phyloP scores from a whole-genome alignment of 2,888 invertebrate genomes.

The Lithophane socia region DNA sequence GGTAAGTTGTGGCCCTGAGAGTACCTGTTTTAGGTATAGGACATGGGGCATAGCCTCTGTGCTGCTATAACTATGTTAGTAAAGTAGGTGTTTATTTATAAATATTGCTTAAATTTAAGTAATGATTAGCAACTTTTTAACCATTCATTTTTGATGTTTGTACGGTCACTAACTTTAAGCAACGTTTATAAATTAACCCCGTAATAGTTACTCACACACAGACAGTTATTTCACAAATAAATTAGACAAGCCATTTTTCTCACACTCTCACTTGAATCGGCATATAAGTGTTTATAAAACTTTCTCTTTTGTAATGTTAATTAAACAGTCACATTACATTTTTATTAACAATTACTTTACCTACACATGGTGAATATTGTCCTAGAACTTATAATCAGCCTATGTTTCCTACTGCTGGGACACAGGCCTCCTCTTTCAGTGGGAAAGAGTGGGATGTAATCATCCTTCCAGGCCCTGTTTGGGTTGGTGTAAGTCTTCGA shows the following conservation, averaged over 20 bases:
- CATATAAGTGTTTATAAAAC: conserved; percentile 9
- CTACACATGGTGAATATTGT: background rate
- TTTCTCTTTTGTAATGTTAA: conserved; percentile 31
- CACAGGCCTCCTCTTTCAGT: too few species aligned
- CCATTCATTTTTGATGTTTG: too few species aligned
- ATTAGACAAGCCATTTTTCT: conserved; percentile 19
- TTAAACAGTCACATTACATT: background rate
- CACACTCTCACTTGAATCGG: conserved; percentile 19
- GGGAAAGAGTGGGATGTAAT: too few species aligned
- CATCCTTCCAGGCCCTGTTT: too few species aligned
- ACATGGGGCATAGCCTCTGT: background rate
- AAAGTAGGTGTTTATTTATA: too few species aligned
- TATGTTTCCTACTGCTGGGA: too few species aligned
- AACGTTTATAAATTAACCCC: too few species aligned
- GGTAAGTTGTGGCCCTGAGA: background rate
- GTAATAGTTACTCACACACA: background rate
- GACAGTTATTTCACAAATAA: conserved; percentile 5
- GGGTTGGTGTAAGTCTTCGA: too few species aligned
- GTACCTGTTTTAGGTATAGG: conserved; percentile 7
- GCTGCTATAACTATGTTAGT: conserved; percentile 2
- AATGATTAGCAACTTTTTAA: too few species aligned
- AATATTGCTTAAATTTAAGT: too few species aligned
- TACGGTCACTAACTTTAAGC: too few species aligned
- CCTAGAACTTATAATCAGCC: too few species aligned
- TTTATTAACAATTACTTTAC: background rate